Evolutionary conservation across 2,888 invertebrate species (phyloP), one percentile per base, ranked within the genome.

Genomic region (Agrotis puta): DNA sequence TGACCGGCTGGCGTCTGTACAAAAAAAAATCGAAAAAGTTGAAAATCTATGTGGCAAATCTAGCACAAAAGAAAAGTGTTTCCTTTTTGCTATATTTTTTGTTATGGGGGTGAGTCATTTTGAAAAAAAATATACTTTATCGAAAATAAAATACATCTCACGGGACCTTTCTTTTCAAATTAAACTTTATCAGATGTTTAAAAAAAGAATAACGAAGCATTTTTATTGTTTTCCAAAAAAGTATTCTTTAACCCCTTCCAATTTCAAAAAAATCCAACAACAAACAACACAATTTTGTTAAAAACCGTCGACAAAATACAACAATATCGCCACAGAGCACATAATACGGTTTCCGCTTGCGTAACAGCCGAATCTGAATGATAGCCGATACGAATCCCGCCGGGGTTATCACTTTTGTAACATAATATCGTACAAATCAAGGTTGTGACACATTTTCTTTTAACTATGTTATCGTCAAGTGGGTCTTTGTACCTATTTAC

Each of bases 401-500:
- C 86, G 93, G 93, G 95, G 94, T 95, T 95, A 94, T 95, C 95
- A 89, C 77, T 83, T 74, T 90, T 85, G 90, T 92, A 92, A 92
- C 90, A 88, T 88, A 86, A 83, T 86, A 88, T 79, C 79, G 69
- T 84, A 83, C 85, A 87, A 88, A 87, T 88, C 94, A 95, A 95
- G 95, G 95, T 93, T 93, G 90, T 93, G 95, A 92, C 95, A 94
- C 88, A 95, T 95, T 95, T 95, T 94, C 94, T 93, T 92, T 88
- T 87, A 82, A 89, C 86, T 86, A 86, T 85, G 88, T 91, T 92
- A 90, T 90, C 94, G 90, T 85, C 74, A 81, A 91, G 91, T 90
- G 86, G 81, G 87, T 84, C 85, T 88, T 24, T 22, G 81, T 81
- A 57, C 14, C 50, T 78, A 78, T 9, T 39, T 72, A 78, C 68